These are phyloP conservation scores for Emydocephalus ijimae DNA, from an alignment of 2,113 vertebrate species.

Conservation along the genomic window DNA sequence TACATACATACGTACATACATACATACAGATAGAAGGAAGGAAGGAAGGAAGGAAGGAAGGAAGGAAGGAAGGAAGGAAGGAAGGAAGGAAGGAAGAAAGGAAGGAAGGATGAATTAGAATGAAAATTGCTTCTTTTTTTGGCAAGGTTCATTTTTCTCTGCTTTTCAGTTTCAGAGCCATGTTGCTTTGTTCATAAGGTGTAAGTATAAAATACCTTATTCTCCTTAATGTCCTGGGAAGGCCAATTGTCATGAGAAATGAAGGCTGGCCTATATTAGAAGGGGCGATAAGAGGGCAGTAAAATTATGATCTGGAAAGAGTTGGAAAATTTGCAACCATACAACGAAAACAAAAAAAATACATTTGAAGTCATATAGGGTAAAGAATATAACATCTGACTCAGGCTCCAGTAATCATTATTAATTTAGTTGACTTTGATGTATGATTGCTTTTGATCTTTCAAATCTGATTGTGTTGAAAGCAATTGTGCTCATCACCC, in stretches of 20 bases:
- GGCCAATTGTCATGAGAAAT: not conserved
- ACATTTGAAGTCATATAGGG: not conserved
- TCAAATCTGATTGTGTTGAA: not conserved
- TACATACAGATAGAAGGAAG: too few species aligned
- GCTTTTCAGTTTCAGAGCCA: not conserved
- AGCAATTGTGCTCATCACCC: not conserved
- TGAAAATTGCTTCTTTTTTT: not conserved
- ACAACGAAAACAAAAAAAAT: not conserved
- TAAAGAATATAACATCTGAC: not conserved
- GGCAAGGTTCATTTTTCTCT: not conserved
- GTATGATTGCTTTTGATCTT: not conserved
- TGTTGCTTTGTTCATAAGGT: not conserved
- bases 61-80: too few species aligned
- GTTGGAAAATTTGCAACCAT: not conserved
- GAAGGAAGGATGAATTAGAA: too few species aligned
- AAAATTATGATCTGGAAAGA: not conserved
- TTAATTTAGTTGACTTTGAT: not conserved
- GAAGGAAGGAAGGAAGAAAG: too few species aligned
- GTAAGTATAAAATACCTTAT: not conserved
- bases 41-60: too few species aligned
- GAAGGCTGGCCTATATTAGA: not conserved
- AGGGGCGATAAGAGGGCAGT: not conserved
- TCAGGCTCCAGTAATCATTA: not conserved
- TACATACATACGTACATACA: too few species aligned
- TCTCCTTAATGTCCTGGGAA: not conserved